Evolutionary conservation across 1,140 invertebrate species (phyloP), one percentile per base, ranked within the genome.

Genomic region (Papilio aristodemus): DNA sequence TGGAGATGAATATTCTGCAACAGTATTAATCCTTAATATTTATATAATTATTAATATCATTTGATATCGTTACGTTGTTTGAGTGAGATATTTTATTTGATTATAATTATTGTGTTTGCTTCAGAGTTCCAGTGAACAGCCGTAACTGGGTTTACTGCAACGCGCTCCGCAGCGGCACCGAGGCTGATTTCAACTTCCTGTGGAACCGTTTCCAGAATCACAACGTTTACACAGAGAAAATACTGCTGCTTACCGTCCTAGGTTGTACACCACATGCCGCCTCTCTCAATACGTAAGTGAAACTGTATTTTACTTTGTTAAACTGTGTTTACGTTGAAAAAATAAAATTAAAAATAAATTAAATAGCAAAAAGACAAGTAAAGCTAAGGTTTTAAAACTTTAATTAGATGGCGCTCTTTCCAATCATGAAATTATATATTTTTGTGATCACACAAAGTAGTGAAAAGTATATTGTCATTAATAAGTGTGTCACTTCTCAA

Each of bases 91-190:
- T 32, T 32, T 32, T 32, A 32, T 3, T 32, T 32, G 6, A 32
- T 32, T 32, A 3, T 32, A 32, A 9, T 7, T 46, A 66, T 46
- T 67, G 67, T 69, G 10, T 71, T 54, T 68, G 69, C 70, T 57
- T 57, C 75, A 93, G 93, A 27, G 90, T 94, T 3, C 82, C 91
- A 62, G 87, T 91, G 27, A 93, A 95, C 76, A 89, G 92, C 38
- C 92, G 93, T 36, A 88, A 89, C 50, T 92, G 92, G 68, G 93
- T 95, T 5, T 95, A 94, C 80, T 95, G 94, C 74, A 93, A 92
- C 67, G 93, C 81, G 36, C 81, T 94, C 8, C 91, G 93, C 10
- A 74, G 92, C 17, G 93, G 93, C 2, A 80, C 74, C 32, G 71
- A 60, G 4, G 60, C 22, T 0, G 91, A 94, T 60, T 94, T 92